phyloP scores from a whole-genome alignment of 2,797 vertebrate genomes.

The Myoxocephalus aenaeus region DNA sequence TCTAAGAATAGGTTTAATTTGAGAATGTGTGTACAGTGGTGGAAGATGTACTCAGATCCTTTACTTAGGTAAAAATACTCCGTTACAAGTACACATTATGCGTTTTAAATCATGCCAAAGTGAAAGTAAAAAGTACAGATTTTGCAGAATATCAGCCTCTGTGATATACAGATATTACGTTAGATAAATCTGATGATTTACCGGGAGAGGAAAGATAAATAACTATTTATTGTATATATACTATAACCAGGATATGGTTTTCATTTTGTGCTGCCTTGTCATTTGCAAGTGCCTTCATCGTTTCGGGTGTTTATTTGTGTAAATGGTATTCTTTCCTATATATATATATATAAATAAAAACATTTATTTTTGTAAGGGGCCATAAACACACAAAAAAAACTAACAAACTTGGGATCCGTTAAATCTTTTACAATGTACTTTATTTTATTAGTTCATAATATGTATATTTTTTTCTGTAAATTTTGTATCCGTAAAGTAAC shows the following conservation, averaged over 20 bases:
- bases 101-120: neutral
- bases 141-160: neutral
- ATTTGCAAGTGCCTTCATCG: no score
- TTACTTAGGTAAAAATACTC: neutral
- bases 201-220: neutral
- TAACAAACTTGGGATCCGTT: neutral
- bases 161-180: neutral
- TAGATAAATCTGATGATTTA: neutral
- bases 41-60: neutral
- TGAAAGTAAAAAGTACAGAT: neutral
- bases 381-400: neutral
- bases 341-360: no score
- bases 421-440: neutral
- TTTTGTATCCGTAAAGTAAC: neutral
- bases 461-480: neutral
- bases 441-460: neutral
- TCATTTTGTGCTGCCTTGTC: no score
- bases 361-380: no score
- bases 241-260: no score
- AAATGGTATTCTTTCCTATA: no score
- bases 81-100: neutral
- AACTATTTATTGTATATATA: no score
- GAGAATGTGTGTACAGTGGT: neutral
- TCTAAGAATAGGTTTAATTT: conserved; percentile 23
- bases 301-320: no score